Base-by-base conservation (phyloP, 2,888 invertebrate genomes). In the Brachycybe producta region DNA sequence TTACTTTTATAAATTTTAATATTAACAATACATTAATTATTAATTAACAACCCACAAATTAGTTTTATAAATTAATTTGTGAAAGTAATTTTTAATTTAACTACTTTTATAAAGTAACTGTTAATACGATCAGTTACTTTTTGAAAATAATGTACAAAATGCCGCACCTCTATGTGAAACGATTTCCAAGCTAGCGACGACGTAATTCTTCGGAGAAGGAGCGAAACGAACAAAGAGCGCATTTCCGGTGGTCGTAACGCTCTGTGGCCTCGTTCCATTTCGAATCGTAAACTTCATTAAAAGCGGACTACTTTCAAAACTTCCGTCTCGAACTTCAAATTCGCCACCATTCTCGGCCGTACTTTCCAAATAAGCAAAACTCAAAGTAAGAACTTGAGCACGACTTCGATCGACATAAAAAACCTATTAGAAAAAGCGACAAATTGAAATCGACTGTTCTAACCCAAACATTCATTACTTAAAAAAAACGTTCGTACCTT, bases 261-360 rank as follows among this genome's bases (percentile, higher is more conserved):
- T 85, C 65, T 92, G 90, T 0, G 90, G 88, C 60, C 88, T 73
- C 0, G 91, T 88, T 52, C 78, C 79, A 66, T 95, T 95, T 60
- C 79, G 74, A 43, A 94, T 77, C 49, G 72, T 72, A 64, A 90
- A 80, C 0, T 73, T 70, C 19, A 80, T 77, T 36, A 92, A 54
- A 23, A 84, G 67, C 57, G 79, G 79, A 58, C 84, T 82, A 50
- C 77, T 75, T 0, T 73, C 65, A 23, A 80, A 78, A 35, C 79
- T 73, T 7, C 87, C 88, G 62, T 88, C 88, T 63, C 80, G 84
- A 39, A 90, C 73, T 63, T 79, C 80, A 51, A 90, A 75, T 48
- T 73, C 70, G 2, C 82, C 84, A 60, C 84, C 83, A 60, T 81
- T 80, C 15, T 58, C 56, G 3, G 61, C 60, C 46, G 68, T 67